Percentiles rank a stretch among this genome's conserved stretches.
phyloP scores from a whole-genome alignment of 2,888 invertebrate genomes.

The Molorchus minor region DNA sequence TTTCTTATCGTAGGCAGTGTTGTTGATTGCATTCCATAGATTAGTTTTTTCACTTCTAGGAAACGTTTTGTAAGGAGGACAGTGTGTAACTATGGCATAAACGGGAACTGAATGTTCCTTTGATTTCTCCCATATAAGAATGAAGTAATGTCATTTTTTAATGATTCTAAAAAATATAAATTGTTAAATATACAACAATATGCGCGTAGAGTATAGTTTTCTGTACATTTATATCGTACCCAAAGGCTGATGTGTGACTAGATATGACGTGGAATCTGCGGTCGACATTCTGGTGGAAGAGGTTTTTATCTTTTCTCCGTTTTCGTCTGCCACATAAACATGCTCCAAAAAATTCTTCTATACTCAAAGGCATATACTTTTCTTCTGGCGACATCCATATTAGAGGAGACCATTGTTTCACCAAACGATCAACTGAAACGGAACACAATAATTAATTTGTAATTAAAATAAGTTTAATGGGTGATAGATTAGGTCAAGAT shows the following conservation, averaged over 20 bases:
- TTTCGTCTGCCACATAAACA: constrained; percentile 59
- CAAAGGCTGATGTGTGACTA: constrained; percentile 64
- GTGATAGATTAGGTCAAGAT: too few species aligned
- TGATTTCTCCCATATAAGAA: constrained; percentile 70
- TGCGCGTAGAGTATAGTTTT: neutral
- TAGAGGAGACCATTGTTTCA: constrained; percentile 72
- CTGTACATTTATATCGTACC: constrained; percentile 53
- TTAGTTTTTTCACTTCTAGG: constrained; percentile 28
- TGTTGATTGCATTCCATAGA: constrained; percentile 35
- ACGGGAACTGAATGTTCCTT: constrained; percentile 66
- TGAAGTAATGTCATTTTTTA: constrained; percentile 64
- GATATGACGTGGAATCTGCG: constrained; percentile 60
- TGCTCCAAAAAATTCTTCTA: constrained; percentile 69
- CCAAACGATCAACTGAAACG: constrained; percentile 59
- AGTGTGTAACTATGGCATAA: constrained; percentile 68
- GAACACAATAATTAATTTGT: too few species aligned
- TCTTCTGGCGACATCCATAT: constrained; percentile 74
- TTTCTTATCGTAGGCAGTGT: constrained; percentile 29
- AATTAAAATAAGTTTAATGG: too few species aligned
- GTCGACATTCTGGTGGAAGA: too few species aligned
- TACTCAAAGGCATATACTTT: constrained; percentile 70
- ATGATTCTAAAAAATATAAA: constrained; percentile 57
- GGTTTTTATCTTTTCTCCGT: constrained; percentile 48
- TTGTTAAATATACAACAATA: too few species aligned
- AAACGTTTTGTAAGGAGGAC: constrained; percentile 50